Evolutionary conservation across 2,888 invertebrate species (phyloP).

Genomic region (Empis stercorea): DNA sequence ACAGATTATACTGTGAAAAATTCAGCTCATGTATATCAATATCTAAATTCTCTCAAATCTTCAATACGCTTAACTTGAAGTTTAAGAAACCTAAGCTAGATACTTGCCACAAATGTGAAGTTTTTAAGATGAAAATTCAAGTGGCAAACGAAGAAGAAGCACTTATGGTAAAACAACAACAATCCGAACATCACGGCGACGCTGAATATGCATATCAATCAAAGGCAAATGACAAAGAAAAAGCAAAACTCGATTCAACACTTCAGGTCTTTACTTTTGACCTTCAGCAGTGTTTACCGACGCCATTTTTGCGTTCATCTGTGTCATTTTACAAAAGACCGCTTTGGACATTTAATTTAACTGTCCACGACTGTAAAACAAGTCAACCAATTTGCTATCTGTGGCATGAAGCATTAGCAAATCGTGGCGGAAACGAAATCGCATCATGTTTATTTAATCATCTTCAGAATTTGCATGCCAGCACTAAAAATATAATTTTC

Average conservation of each 20-base stretch:
- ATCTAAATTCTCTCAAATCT: conserved; percentile 11
- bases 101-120: conserved; percentile 13
- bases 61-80: conserved; percentile 10
- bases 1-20: conserved; percentile 4
- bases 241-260: neutral
- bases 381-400: conserved; percentile 11
- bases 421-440: conserved; percentile 12
- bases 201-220: neutral
- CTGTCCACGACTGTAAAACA: conserved; percentile 10
- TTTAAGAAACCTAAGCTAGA: conserved; percentile 12
- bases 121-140: conserved; percentile 10
- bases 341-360: conserved; percentile 12
- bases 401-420: conserved; percentile 13
- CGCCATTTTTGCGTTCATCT: conserved; percentile 10
- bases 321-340: conserved; percentile 12
- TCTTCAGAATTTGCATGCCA: neutral
- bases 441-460: conserved; percentile 11
- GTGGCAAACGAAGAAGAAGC: neutral
- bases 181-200: neutral
- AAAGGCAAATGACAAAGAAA: neutral
- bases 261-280: no score
- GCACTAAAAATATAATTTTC: neutral
- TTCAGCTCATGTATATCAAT: conserved; percentile 4
- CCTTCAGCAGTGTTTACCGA: conserved; percentile 13
- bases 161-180: conserved; percentile 1